Evolutionary conservation across 2,797 vertebrate species (phyloP).

Genomic region (Acanthopagrus latus): DNA sequence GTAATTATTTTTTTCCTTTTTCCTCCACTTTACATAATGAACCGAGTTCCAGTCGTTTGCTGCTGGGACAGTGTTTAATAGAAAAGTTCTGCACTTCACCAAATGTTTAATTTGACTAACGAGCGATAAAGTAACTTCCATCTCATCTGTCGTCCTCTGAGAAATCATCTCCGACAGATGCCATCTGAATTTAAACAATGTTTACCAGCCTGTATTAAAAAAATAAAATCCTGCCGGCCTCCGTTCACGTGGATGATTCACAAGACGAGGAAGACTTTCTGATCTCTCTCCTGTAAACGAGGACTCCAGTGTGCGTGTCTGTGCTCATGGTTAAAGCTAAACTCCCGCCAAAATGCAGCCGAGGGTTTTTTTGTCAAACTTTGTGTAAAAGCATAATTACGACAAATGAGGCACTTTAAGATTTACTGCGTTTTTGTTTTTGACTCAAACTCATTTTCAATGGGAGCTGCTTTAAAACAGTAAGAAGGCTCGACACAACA

Average conservation of each 20-base stretch:
- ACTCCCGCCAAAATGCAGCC: too few species aligned
- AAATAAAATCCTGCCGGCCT: background rate
- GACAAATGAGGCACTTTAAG: too few species aligned
- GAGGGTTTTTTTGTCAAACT: too few species aligned
- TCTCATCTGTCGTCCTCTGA: slow-evolving; percentile 41
- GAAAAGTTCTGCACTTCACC: slow-evolving; percentile 30
- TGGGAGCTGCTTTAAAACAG: too few species aligned
- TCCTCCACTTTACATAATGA: slow-evolving; percentile 13
- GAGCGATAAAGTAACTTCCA: slow-evolving; percentile 37
- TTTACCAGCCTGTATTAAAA: slow-evolving; percentile 31
- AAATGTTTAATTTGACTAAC: slow-evolving; percentile 45
- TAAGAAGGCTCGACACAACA: too few species aligned
- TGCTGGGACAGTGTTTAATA: slow-evolving; percentile 5
- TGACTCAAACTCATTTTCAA: too few species aligned
- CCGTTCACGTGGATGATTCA: background rate
- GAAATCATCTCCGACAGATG: slow-evolving; percentile 47
- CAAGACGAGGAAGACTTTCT: background rate
- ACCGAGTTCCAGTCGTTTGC: slow-evolving; percentile 23
- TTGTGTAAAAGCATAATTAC: too few species aligned
- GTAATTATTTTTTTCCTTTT: slow-evolving; percentile 24
- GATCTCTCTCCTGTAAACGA: too few species aligned
- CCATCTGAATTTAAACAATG: slow-evolving; percentile 38
- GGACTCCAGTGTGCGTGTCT: too few species aligned
- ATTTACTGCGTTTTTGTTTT: too few species aligned
- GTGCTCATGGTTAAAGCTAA: too few species aligned